Base-by-base conservation (phyloP, 2,113 vertebrate genomes). In the Atherinomorus stipes region DNA sequence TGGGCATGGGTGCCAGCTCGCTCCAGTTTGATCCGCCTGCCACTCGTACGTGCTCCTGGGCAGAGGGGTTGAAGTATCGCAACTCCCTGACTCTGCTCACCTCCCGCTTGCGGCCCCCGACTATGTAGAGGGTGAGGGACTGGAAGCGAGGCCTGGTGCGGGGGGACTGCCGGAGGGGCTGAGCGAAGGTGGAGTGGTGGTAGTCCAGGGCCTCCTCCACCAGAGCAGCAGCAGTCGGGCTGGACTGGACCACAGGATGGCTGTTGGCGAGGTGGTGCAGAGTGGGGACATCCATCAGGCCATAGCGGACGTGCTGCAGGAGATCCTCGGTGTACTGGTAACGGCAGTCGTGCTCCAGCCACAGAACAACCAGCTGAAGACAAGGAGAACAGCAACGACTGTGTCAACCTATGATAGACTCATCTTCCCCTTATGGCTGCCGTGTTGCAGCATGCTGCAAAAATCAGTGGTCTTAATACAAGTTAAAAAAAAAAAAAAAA, bases 201-300 rank as follows among this genome's bases (percentile, higher is more conserved):
- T 99, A 99, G 37, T 96, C 95, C 93, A 98, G 90, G 37, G 97
- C 97, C 91, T 98, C 97, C 0, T 96, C 94, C 81, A 99, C 90
- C 1, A 98, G 95, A 4, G 96, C 92, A 0, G 95, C 95, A 0
- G 95, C 95, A 0, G 94, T 93, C 69, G 96, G 95, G 40, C 96
- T 96, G 21, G 95, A 95, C 84, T 95, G 95, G 61, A 98, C 95
- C 11, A 97, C 92, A 4, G 96, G 95, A 56, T 97, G 95, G 85
- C 94, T 93, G 2, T 94, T 90, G 52, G 96, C 94, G 2, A 97
- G 94, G 0, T 94, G 92, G 22, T 96, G 97, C 56, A 99, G 91
- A 0, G 95, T 94, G 16, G 97, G 91, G 83, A 95, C 93, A 1
- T 98, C 97, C 96, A 99, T 98, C 47, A 99, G 94, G 81, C 96